phyloP scores from a whole-genome alignment of 2,113 vertebrate species.

The Oplegnathus fasciatus region DNA sequence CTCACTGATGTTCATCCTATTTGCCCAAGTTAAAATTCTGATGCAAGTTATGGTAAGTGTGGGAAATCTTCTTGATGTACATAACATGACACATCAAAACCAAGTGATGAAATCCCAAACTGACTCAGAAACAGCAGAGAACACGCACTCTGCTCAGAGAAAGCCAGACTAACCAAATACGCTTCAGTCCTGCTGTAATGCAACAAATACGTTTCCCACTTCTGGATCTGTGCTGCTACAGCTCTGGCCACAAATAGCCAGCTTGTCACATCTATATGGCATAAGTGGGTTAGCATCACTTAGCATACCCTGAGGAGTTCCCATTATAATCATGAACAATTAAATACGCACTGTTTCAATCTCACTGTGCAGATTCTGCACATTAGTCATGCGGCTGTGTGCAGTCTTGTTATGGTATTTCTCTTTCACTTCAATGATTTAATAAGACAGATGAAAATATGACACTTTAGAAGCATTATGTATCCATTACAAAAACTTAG shows the following conservation, averaged over 20 bases:
- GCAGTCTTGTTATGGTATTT: slow-evolving; percentile 12
- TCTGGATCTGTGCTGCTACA: slow-evolving; percentile 29
- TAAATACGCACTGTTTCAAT: slow-evolving; percentile 57
- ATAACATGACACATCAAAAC: slow-evolving; percentile 51
- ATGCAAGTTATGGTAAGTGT: slow-evolving; percentile 59
- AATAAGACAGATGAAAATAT: slow-evolving; percentile 25
- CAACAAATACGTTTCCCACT: slow-evolving; percentile 11
- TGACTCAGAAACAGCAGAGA: not conserved
- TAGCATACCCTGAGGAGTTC: slow-evolving; percentile 64
- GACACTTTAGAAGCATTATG: not conserved
- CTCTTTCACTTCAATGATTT: slow-evolving; percentile 34
- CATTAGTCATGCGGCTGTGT: slow-evolving; percentile 60
- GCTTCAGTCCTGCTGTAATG: not conserved
- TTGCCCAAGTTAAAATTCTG: slow-evolving; percentile 31
- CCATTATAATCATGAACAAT: slow-evolving; percentile 60
- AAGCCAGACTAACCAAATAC: not conserved
- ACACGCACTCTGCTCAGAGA: not conserved
- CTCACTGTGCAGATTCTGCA: slow-evolving; percentile 35
- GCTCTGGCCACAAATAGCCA: slow-evolving; percentile 46
- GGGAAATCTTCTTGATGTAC: slow-evolving; percentile 21
- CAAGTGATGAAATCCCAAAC: slow-evolving; percentile 45
- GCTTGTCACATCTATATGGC: slow-evolving; percentile 62
- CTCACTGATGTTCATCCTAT: not conserved
- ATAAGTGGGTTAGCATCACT: slow-evolving; percentile 71
- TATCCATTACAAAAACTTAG: slow-evolving; percentile 2